Evolutionary conservation across 2,113 vertebrate species (phyloP).

Genomic region (Scolopax mira): DNA sequence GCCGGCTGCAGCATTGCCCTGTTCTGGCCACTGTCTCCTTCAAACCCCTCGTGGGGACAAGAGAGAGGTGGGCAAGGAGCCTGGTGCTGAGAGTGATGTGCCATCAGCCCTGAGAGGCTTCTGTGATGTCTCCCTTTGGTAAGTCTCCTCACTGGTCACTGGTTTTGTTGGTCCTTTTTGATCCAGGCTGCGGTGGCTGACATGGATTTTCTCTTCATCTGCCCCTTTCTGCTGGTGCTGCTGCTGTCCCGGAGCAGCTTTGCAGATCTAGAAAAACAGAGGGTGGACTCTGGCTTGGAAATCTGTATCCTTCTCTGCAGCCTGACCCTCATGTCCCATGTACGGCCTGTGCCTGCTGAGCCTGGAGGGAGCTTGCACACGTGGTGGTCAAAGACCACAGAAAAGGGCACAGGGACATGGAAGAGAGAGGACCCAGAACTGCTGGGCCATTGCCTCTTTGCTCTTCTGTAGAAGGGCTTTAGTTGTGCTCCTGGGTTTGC

Average conservation of each 20-base stretch:
- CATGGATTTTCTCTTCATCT: conserved; percentile 79
- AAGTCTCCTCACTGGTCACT: not conserved
- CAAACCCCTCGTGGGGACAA: not conserved
- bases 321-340: fast-evolving
- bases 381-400: not conserved
- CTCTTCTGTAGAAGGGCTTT: not conserved
- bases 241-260: conserved; percentile 62
- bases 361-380: fast-evolving
- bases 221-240: conserved; percentile 72
- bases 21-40: not conserved
- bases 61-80: not conserved
- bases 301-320: conserved; percentile 90
- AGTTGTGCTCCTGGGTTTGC: not conserved
- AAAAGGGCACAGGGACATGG: not conserved
- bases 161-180: not conserved
- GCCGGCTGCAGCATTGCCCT: not conserved
- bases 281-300: conserved; percentile 86
- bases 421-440: not conserved
- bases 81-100: not conserved
- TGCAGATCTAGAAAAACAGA: conserved; percentile 73
- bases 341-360: fast-evolving
- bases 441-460: not conserved
- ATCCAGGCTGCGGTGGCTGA: conserved; percentile 16
- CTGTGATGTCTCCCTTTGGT: not conserved
- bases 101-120: not conserved